Base-by-base conservation (phyloP, 2,113 vertebrate species). In the Cynocephalus volans region DNA sequence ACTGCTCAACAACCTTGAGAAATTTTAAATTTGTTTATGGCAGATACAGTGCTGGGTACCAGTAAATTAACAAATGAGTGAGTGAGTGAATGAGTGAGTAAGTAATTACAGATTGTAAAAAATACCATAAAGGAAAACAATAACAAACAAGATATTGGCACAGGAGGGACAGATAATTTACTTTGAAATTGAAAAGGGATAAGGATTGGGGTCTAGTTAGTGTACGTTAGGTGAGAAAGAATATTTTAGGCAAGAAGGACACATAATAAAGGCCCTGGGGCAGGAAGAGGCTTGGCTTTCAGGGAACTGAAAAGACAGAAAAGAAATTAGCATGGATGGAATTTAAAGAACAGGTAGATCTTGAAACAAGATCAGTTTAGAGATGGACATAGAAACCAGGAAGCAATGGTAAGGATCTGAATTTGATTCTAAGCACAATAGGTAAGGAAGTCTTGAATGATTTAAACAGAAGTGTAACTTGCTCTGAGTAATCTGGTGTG, bases 341-440 rank as follows among this genome's bases (percentile, higher is more conserved):
- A 3, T 0, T 70, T 65, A 13, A 9, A 64, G 4, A 92, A 36
- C 13, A 86, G 21, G 26, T 75, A 50, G 67, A 77, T 72, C 96
- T 60, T 26, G 69, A 60, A 70, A 95, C 76, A 65, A 83, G 62
- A 94, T 95, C 91, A 79, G 36, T 92, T 93, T 93, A 96, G 80
- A 95, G 36, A 95, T 95, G 76, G 93, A 62, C 65, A 75, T 52
- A 76, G n/a, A 94, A 90, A 96, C 85, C 95, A 97, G 8, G 21
- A 94, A 69, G 7, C 26, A 64, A 79, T 14, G 33, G 10, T 1
- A 75, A 54, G 60, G 76, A 36, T 65, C 90, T 96, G n/a, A 45
- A 73, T 83, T 72, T 48, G 45, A 62, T 45, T 82, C 41, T 77
- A 72, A 91, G 50, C 8, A 15, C 36, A 77, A 6, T 24, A 36